Conservation (phyloP, 2,888 invertebrate species). For the Ernsta delagoae region DNA sequence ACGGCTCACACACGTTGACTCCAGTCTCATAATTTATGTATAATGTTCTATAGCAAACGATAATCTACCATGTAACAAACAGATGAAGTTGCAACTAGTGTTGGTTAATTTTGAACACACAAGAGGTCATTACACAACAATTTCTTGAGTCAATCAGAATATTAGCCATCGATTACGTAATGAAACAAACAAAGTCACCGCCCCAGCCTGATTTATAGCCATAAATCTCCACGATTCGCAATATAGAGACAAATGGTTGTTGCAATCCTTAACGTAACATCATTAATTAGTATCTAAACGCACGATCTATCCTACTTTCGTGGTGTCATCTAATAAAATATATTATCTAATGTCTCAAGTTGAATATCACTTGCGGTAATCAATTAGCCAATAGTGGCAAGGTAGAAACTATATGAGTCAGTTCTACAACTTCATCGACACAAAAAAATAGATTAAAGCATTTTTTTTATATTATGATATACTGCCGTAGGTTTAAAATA, state of each 20-base stretch:
- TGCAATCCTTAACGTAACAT: conserved; percentile 72
- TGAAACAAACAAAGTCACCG: conserved; percentile 63
- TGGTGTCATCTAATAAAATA: conserved; percentile 63
- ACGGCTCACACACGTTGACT: conserved; percentile 40
- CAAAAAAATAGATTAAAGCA: not conserved
- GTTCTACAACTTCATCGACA: conserved; percentile 7
- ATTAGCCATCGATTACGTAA: conserved; percentile 63
- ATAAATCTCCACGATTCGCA: conserved; percentile 74
- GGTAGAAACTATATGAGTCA: too few species aligned
- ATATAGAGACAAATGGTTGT: conserved; percentile 71
- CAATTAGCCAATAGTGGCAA: conserved; percentile 45
- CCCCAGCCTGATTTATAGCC: conserved; percentile 64
- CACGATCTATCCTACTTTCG: conserved; percentile 78
- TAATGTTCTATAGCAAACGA: not conserved
- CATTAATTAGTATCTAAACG: conserved; percentile 72
- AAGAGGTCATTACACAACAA: conserved; percentile 63
- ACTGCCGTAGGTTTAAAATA: too few species aligned
- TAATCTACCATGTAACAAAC: too few species aligned
- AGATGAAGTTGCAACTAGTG: conserved; percentile 42
- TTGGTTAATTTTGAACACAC: conserved; percentile 67
- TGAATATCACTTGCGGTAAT: conserved; percentile 66
- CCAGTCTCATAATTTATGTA: too few species aligned
- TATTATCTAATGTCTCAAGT: conserved; percentile 72
- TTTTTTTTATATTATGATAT: too few species aligned
- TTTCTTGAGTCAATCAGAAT: conserved; percentile 69